These are phyloP conservation scores for Neodiprion lecontei DNA, from an alignment of 1,140 invertebrate species.

Conservation along the genomic window DNA sequence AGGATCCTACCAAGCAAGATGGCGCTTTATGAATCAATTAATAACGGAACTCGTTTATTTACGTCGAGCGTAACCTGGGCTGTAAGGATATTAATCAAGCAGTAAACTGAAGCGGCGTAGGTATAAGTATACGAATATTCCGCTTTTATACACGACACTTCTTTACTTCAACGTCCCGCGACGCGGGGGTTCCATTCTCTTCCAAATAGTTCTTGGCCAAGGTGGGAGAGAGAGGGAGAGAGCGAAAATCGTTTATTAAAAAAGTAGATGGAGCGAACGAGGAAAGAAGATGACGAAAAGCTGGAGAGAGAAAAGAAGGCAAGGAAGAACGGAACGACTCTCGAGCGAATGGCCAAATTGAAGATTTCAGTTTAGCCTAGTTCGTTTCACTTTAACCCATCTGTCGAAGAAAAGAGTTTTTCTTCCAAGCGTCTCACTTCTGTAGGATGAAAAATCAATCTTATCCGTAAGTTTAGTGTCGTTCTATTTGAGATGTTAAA, in stretches of 20 bases:
- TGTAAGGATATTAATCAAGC: constrained; percentile 35
- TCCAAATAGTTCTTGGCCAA: neutral
- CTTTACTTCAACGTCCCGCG: neutral
- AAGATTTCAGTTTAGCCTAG: neutral
- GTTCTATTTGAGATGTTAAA: neutral
- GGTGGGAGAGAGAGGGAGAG: neutral
- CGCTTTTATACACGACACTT: neutral
- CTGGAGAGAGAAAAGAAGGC: neutral
- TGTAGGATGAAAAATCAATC: too few species aligned
- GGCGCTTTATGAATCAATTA: constrained; percentile 51
- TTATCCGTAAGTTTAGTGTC: too few species aligned
- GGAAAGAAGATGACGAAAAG: too few species aligned
- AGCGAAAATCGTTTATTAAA: too few species aligned
- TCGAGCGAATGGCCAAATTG: neutral
- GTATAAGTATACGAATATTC: neutral
- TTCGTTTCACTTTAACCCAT: neutral
- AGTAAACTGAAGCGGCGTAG: constrained; percentile 26
- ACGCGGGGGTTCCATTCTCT: constrained; percentile 6
- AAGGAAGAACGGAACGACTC: neutral
- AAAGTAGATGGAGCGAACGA: too few species aligned
- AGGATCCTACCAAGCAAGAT: constrained; percentile 39
- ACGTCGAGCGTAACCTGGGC: constrained; percentile 11
- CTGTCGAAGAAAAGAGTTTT: neutral
- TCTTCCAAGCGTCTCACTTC: too few species aligned
- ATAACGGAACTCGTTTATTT: constrained; percentile 42